Base-by-base conservation (phyloP, 2,113 vertebrate genomes). In the Tyto alba region DNA sequence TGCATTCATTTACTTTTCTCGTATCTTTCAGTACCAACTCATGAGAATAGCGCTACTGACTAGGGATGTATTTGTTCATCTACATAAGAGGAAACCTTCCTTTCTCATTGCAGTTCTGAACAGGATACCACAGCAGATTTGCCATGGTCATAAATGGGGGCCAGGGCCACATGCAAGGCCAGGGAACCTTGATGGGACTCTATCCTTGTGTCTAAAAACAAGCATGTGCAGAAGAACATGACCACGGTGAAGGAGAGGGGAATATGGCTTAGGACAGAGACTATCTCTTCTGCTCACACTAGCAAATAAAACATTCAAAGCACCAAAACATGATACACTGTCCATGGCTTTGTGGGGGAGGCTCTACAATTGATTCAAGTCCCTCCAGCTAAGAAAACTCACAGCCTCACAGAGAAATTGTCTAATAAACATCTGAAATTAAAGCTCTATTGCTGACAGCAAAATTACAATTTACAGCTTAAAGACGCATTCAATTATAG, bases 381-480 rank as follows among this genome's bases (percentile, higher is more conserved):
- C 87, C 89, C 91, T 95, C 56, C 82, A 95, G 85, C 88, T 95
- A 95, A 85, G 67, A 96, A 89, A 96, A 90, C 75, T 78, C 92
- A 73, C 68, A 82, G 69, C 30, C 63, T 96, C 64, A 73, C 85
- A 85, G 63, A 95, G 94, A 96, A 95, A 91, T 95, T 94, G 95
- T 95, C 93, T 97, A 97, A 96, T 94, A 96, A 95, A 93, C 96
- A 96, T 82, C 91, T 92, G 93, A 97, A 97, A 96, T 95, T 93
- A 97, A 95, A 98, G 81, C 72, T 92, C 85, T 75, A 59, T 59
- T 72, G 92, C 96, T 97, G 93, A 97, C 96, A 98, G 93, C 92
- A 96, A 97, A 98, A 97, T 97, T 91, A 96, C 89, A 95, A 97
- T 98, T 90, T 97, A 92, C 76, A 80, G 92, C 92, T 95, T 93